Conservation (phyloP, 2,113 vertebrate species). For the Campylomormyrus tamandua region DNA sequence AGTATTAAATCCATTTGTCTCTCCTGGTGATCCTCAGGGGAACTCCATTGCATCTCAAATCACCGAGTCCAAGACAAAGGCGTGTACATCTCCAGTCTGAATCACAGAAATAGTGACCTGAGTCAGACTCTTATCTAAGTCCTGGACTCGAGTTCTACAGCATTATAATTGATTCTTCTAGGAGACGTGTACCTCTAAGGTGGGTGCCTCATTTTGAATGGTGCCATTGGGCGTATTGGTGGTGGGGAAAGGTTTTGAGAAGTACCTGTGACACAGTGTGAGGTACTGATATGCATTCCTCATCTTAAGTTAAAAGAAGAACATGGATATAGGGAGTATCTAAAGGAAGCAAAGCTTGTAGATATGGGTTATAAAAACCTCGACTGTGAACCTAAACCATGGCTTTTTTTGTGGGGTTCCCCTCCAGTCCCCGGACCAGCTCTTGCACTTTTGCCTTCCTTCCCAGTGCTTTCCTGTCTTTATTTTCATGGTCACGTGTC, state of each 20-base stretch:
- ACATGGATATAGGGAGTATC: not conserved
- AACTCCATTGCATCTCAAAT: not conserved
- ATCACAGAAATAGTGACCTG: not conserved
- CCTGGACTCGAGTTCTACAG: not conserved
- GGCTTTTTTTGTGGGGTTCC: not conserved
- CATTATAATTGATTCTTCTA: not conserved
- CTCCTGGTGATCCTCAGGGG: not conserved
- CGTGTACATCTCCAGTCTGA: not conserved
- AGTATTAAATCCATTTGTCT: not conserved
- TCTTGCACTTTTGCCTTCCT: not conserved
- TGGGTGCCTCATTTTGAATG: not conserved
- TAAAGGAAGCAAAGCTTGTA: not conserved
- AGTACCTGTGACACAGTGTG: not conserved
- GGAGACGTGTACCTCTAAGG: not conserved
- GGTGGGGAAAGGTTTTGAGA: not conserved
- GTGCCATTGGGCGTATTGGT: not conserved
- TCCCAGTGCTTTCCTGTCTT: not conserved
- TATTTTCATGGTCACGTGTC: not conserved
- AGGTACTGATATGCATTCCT: not conserved
- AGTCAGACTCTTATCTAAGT: not conserved
- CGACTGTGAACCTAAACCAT: not conserved
- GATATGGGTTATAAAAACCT: not conserved
- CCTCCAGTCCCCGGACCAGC: not conserved
- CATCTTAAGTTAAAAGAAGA: not conserved
- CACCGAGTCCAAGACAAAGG: not conserved